Percentiles rank a stretch among this genome's conserved stretches.
Evolutionary conservation across 64 coral and sea anemone genomes (phyloP).

Genomic region (Anthopleura sola): DNA sequence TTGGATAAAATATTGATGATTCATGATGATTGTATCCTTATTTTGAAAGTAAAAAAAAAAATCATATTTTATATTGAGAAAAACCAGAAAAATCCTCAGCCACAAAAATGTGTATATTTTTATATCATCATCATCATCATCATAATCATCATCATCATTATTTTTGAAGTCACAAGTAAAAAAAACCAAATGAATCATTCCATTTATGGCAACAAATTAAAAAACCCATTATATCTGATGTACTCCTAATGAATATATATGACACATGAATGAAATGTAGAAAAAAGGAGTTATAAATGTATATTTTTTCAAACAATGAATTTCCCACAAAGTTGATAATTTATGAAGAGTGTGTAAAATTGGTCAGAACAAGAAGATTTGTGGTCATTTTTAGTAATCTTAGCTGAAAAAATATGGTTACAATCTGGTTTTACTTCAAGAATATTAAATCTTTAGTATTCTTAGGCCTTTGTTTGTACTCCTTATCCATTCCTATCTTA

Average conservation of each 20-base stretch:
- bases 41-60: not conserved
- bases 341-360: not conserved
- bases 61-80: not conserved
- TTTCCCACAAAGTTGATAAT: not conserved
- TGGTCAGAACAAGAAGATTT: not conserved
- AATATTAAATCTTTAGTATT: not conserved
- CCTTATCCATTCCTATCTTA: too few relatives aligned
- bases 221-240: too few relatives aligned
- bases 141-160: not conserved
- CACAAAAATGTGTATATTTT: not conserved
- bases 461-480: too few relatives aligned
- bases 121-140: not conserved
- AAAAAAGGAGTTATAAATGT: too few relatives aligned
- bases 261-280: too few relatives aligned
- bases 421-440: not conserved
- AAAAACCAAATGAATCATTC: too few relatives aligned
- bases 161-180: too few relatives aligned
- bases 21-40: not conserved
- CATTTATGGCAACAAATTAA: too few relatives aligned
- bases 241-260: too few relatives aligned
- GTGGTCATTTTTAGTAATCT: not conserved
- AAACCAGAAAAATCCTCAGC: too few relatives aligned
- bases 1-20: not conserved
- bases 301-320: not conserved
- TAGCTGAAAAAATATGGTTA: not conserved